Base-by-base conservation (phyloP, 2,797 vertebrate species). In the Borostomias antarcticus region DNA sequence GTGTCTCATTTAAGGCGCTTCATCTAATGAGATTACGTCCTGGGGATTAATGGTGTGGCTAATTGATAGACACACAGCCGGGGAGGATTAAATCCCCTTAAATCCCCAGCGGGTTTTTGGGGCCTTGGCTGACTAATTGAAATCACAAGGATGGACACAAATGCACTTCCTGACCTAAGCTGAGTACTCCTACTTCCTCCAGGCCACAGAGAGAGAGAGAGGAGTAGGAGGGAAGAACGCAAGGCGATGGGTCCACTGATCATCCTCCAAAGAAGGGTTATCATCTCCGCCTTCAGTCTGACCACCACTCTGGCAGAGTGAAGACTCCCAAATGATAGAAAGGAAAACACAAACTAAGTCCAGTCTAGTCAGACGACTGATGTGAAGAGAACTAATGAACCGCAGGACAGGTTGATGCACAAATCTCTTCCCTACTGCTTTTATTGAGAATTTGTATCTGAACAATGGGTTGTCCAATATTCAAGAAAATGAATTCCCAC, bases 41-140 rank as follows among this genome's bases (percentile, higher is more conserved):
- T 87, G 78, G 88, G 89, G 88, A 92, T 92, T 92, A 91, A 92
- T 91, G 83, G 88, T 83, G 89, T 89, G 86, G 84, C 85, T 93
- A 92, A 92, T 92, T 92, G 90, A 92, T 91, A 90, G 88, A 91
- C 89, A 90, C 83, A 89, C 86, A 88, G 84, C 80, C 82, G 72
- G 84, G 88, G 88, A 89, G 87, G 80, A 88, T 89, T 86, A 87
- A 89, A 86, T 84, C 89, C 90, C 83, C 86, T 86, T 83, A 86
- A 89, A 60, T 88, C 83, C 86, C 86, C 71, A 77, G 78, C 70
- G 82, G 85, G 73, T 69, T 82, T 86, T 88, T 81, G 82, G 81
- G 64, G 67, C 80, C 82, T 85, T 63, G 64, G 79, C 78, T 80
- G 83, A 86, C 84, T 89, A 90, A 89, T 90, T 89, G 88, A 89